Evolutionary conservation across 2,113 vertebrate species (phyloP), one percentile per base, ranked within the genome.

Genomic region (Nibea albiflora): DNA sequence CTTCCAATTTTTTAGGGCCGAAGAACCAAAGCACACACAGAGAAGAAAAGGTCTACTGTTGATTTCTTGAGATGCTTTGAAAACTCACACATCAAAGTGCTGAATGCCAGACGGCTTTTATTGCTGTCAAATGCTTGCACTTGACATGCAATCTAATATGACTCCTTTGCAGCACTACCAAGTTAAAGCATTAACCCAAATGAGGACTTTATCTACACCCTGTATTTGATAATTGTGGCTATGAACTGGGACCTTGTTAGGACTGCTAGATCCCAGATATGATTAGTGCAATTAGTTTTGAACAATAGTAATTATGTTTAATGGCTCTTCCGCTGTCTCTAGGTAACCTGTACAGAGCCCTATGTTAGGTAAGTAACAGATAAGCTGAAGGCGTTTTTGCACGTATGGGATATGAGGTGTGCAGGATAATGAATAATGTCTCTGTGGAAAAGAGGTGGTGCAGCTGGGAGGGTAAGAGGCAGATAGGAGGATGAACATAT

Each of bases 231-330:
- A 0, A 73, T 69, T 31, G 35, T 11, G 61, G 11, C 42, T 24
- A 22, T 31, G 31, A 80, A 50, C 64, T 0, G 52, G 69, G 63
- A 66, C 69, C 53, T 78, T 52, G 47, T 61, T 0, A 69, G 49
- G 19, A 62, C 17, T 10, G n/a, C 46, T 42, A 17, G 62, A 71
- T 66, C 42, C 20, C 46, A 35, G 54, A 35, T 74, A 66, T 26
- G 47, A 70, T 81, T 71, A 24, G 24, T 0, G 10, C 20, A 60
- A 42, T 76, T 26, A 79, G 57, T 39, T 58, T 17, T 8, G 24
- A 65, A 79, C 62, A 82, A 73, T 24, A 71, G 26, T 52, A 54
- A 72, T 68, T 73, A 73, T 52, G 56, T 28, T 10, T 69, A 63
- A n/a, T 63, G 12, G 61, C 22, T 63, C 26, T 19, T 53, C 22